A percentile compares a stretch with the other conserved stretches of the same genome.
Evolutionary conservation across 2,797 vertebrate species (phyloP).

Genomic region (Gymnodraco acuticeps): DNA sequence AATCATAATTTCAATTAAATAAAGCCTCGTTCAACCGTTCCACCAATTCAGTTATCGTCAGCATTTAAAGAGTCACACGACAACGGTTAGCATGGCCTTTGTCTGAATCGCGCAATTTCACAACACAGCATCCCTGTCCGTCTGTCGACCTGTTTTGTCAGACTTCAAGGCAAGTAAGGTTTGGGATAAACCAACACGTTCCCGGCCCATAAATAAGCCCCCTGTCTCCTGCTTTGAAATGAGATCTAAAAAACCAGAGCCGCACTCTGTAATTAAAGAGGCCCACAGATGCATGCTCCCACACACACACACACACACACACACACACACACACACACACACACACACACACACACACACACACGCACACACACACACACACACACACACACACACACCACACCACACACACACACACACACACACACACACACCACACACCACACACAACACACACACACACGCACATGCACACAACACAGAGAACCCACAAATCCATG

Average conservation of each 20-base stretch:
- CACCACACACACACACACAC: constrained; percentile 46
- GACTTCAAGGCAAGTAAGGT: constrained; percentile 52
- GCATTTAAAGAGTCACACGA: constrained; percentile 42
- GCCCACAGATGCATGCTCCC: constrained; percentile 70
- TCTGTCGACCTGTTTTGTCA: constrained; percentile 46
- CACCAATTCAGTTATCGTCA: constrained; percentile 52
- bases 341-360: constrained; percentile 31
- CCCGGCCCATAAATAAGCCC: constrained; percentile 78
- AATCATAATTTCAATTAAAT: constrained; percentile 55
- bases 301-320: constrained; percentile 38
- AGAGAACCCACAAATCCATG: constrained; percentile 17
- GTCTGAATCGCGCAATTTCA: constrained; percentile 43
- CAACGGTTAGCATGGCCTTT: constrained; percentile 50
- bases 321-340: constrained; percentile 37
- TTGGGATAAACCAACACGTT: constrained; percentile 74
- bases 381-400: constrained; percentile 21
- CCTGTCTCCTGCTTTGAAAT: constrained; percentile 78
- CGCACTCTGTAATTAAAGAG: constrained; percentile 81
- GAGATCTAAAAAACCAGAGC: constrained; percentile 83
- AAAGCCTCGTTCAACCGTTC: constrained; percentile 48
- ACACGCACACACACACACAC: constrained; percentile 36
- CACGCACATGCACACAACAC: too few relatives aligned
- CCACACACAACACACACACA: constrained; percentile 35
- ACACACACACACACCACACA: constrained; percentile 29
- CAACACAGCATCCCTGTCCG: constrained; percentile 4